phyloP scores from a whole-genome alignment of 2,113 vertebrate species.

The Lamprotornis superbus region DNA sequence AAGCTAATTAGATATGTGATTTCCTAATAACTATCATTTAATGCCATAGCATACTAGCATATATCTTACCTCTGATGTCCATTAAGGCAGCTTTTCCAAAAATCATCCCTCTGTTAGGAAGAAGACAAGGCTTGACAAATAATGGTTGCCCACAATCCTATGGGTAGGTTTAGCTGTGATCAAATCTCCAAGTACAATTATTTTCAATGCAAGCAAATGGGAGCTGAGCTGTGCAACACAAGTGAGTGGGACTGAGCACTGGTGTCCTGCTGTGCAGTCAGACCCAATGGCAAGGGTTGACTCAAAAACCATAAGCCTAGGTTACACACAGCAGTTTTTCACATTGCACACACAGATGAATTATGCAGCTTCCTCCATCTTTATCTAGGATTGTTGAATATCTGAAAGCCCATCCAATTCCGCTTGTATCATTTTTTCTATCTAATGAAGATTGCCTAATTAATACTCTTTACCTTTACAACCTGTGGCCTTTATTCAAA shows the following conservation, averaged over 20 bases:
- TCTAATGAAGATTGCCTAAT: not conserved
- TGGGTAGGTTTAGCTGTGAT: not conserved
- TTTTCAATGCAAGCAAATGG: not conserved
- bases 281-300: not conserved
- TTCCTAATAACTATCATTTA: not conserved
- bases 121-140: slow-evolving; percentile 5
- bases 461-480: not conserved
- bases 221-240: not conserved
- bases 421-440: not conserved
- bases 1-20: not conserved
- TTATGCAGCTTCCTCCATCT: not conserved
- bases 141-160: not conserved
- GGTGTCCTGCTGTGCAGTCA: not conserved
- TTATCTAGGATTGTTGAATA: not conserved
- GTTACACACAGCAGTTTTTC: not conserved
- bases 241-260: not conserved
- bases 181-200: not conserved
- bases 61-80: not conserved
- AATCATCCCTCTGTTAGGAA: not conserved
- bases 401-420: not conserved
- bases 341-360: not conserved
- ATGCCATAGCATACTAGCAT: not conserved
- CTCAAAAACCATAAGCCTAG: not conserved
- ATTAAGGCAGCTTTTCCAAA: not conserved
- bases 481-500: not conserved